Evolutionary conservation across 2,797 vertebrate species (phyloP).

Genomic region (Melanotaenia maccullochi): DNA sequence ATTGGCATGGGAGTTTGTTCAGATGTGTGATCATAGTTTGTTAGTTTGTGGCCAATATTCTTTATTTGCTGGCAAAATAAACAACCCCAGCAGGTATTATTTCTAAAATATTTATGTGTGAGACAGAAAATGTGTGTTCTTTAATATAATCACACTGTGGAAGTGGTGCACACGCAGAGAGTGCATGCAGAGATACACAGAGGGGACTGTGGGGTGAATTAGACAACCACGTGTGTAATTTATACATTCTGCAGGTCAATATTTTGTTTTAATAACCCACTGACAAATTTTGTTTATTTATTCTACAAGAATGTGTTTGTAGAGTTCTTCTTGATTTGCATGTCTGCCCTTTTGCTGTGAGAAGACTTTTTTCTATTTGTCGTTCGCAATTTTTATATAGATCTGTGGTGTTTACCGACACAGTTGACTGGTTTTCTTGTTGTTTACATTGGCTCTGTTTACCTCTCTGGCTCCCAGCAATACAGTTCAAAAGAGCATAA

Average conservation of each 20-base stretch:
- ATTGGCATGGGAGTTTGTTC: constrained; percentile 4
- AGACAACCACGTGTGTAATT: constrained; percentile 31
- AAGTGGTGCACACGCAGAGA: constrained; percentile 36
- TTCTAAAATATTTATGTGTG: constrained; percentile 1
- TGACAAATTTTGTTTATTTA: constrained; percentile 39
- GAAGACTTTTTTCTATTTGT: constrained; percentile 1
- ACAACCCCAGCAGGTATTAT: constrained; percentile 45
- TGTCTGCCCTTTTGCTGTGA: constrained; percentile 6
- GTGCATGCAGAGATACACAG: constrained; percentile 41
- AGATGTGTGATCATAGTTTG: constrained; percentile 11
- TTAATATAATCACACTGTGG: constrained; percentile 51
- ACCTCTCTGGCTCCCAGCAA: constrained; percentile 21
- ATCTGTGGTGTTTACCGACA: constrained; percentile 36
- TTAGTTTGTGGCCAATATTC: constrained; percentile 22
- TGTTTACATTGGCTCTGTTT: constrained; percentile 48
- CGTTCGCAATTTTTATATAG: constrained; percentile 14
- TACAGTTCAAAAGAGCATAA: constrained; percentile 43
- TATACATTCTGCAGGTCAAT: constrained; percentile 60
- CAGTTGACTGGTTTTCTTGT: constrained; percentile 42
- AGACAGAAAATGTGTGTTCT: constrained; percentile 1
- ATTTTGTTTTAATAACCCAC: constrained; percentile 46
- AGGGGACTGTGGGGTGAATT: constrained; percentile 38
- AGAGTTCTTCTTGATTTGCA: constrained; percentile 9
- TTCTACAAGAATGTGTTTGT: constrained; percentile 40
- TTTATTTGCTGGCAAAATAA: constrained; percentile 41